phyloP scores from a whole-genome alignment of 1,140 invertebrate species.

The Drosophila lacertosa region DNA sequence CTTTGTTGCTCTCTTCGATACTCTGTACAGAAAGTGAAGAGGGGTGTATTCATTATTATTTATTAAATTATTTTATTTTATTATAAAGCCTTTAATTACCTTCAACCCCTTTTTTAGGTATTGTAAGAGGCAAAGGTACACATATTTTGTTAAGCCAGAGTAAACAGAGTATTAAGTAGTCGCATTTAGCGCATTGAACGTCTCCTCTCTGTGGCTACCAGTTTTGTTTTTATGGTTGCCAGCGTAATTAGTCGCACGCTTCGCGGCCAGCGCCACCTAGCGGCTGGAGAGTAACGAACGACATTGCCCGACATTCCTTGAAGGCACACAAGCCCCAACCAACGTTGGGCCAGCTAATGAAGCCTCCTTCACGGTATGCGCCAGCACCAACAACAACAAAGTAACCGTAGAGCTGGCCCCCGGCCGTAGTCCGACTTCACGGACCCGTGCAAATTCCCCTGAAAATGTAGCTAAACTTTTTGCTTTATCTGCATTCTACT shows the following conservation, averaged over 20 bases:
- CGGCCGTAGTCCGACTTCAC: slow-evolving; percentile 37
- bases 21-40: not conserved
- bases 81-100: no score
- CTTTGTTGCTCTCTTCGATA: slow-evolving; percentile 53
- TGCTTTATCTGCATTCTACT: slow-evolving; percentile 64
- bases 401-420: slow-evolving; percentile 20
- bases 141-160: not conserved
- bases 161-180: slow-evolving; percentile 5
- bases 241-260: slow-evolving; percentile 69
- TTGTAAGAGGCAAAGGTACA: no score
- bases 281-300: slow-evolving; percentile 74
- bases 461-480: slow-evolving; percentile 61
- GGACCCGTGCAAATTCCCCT: slow-evolving; percentile 76
- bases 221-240: slow-evolving; percentile 26
- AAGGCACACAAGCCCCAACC: slow-evolving; percentile 28
- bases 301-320: slow-evolving; percentile 75
- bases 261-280: slow-evolving; percentile 64
- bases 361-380: slow-evolving; percentile 39
- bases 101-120: no score
- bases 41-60: not conserved
- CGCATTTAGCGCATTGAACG: not conserved
- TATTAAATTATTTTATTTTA: no score
- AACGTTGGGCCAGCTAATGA: slow-evolving; percentile 52
- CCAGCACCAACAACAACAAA: slow-evolving; percentile 20
- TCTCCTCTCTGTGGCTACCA: no score